Evolutionary conservation across 2,113 vertebrate species (phyloP).

Genomic region (Salvelinus fontinalis): DNA sequence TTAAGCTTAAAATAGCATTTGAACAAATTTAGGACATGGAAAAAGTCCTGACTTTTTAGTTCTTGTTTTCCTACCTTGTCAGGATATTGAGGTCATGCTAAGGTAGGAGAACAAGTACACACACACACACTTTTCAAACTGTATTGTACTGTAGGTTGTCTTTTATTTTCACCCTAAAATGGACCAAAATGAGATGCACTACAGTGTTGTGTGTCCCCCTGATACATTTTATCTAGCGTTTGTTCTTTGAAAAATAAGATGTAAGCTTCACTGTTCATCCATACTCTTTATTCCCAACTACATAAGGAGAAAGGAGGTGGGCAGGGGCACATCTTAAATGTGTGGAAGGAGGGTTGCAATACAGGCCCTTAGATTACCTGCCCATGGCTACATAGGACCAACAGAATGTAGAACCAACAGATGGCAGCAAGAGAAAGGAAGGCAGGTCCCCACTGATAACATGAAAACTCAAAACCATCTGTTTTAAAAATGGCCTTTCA

Average conservation of each 20-base stretch:
- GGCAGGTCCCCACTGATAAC: conserved; percentile 43
- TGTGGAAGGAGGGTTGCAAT: conserved; percentile 21
- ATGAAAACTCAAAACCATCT: conserved; percentile 50
- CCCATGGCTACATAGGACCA: conserved; percentile 7
- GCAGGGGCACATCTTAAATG: conserved; percentile 56
- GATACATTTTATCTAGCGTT: conserved; percentile 37
- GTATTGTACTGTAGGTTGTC: not conserved
- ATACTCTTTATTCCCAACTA: conserved; percentile 25
- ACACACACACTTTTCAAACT: not conserved
- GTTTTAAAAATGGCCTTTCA: conserved; percentile 54
- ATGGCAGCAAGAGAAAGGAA: conserved; percentile 25
- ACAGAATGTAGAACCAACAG: conserved; percentile 51
- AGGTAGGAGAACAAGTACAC: too few species aligned
- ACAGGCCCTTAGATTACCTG: conserved; percentile 38
- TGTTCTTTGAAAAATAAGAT: conserved; percentile 34
- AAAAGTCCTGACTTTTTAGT: too few species aligned
- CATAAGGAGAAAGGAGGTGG: conserved; percentile 25
- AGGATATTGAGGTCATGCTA: too few species aligned
- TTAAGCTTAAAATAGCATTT: too few species aligned
- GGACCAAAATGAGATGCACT: not conserved
- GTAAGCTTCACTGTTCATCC: too few species aligned
- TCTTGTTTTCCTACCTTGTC: too few species aligned
- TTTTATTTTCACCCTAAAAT: conserved; percentile 45
- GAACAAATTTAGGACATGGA: too few species aligned
- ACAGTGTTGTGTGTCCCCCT: conserved; percentile 31